Percentiles rank a stretch among this genome's conserved stretches.
Conservation (phyloP, 2,888 invertebrate species). For the Ephialtes manifestator region DNA sequence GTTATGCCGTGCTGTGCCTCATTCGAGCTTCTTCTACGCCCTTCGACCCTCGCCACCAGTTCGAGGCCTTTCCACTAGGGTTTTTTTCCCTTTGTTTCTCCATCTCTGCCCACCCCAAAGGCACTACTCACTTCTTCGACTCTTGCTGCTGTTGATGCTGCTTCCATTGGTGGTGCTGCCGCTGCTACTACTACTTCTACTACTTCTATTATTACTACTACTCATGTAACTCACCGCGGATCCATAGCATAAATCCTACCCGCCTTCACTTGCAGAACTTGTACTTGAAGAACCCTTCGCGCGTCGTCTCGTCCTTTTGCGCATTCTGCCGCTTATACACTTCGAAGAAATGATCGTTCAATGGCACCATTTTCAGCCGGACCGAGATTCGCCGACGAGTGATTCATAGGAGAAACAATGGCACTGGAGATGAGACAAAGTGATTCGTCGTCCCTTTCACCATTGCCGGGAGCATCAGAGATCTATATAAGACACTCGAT, state of each 20-base stretch:
- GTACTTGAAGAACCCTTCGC: constrained; percentile 26
- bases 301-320: constrained; percentile 6
- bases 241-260: constrained; percentile 18
- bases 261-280: constrained; percentile 7
- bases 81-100: constrained; percentile 18
- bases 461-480: constrained; percentile 28
- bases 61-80: constrained; percentile 38
- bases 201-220: background rate
- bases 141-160: constrained; percentile 11
- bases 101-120: constrained; percentile 33
- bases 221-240: constrained; percentile 20
- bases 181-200: constrained; percentile 1
- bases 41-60: constrained; percentile 52
- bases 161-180: constrained; percentile 4
- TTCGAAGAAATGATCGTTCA: constrained; percentile 30
- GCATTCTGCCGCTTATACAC: constrained; percentile 19
- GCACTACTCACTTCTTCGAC: constrained; percentile 39
- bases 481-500: constrained; percentile 14
- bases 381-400: constrained; percentile 29
- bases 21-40: constrained; percentile 33
- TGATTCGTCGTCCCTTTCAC: constrained; percentile 25
- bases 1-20: constrained; percentile 21
- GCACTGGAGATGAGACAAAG: constrained; percentile 34
- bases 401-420: constrained; percentile 46
- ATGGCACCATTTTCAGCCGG: constrained; percentile 33